Percentiles rank a stretch among this genome's conserved stretches.
phyloP scores from a whole-genome alignment of 2,797 vertebrate species.

The Anguilla anguilla region DNA sequence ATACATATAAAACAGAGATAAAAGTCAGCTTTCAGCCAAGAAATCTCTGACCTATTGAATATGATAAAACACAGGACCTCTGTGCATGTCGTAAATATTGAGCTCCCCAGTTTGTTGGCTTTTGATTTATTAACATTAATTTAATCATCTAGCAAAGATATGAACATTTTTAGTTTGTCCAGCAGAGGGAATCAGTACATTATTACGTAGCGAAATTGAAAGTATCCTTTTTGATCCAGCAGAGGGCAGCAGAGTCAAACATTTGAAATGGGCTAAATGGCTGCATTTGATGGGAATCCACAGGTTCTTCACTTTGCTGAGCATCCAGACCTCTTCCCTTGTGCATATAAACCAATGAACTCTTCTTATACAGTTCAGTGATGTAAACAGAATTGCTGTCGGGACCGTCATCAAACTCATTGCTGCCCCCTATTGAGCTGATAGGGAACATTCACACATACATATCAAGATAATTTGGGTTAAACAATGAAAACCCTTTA shows the following conservation, averaged over 20 bases:
- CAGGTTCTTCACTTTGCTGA: not conserved
- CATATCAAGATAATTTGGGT: not conserved
- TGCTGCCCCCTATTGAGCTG: constrained; percentile 11
- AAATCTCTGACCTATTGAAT: no score
- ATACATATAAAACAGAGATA: no score
- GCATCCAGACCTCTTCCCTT: not conserved
- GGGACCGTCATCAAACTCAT: not conserved
- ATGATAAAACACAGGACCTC: no score
- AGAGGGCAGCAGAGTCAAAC: no score
- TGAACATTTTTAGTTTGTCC: not conserved
- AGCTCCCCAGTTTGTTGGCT: no score
- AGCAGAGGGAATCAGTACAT: not conserved
- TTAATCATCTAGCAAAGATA: not conserved
- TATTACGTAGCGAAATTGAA: not conserved
- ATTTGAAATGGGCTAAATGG: not conserved
- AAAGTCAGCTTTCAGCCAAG: no score
- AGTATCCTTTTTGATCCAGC: not conserved
- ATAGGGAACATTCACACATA: not conserved
- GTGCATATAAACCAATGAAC: not conserved
- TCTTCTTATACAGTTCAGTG: no score
- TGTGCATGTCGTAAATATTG: no score
- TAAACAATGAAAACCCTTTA: not conserved
- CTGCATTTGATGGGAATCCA: not conserved
- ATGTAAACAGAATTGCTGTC: not conserved
- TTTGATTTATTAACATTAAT: no score